A percentile compares a stretch with the other conserved stretches of the same genome.
phyloP scores from a whole-genome alignment of 2,113 vertebrate species.

The Syrrhaptes paradoxus region DNA sequence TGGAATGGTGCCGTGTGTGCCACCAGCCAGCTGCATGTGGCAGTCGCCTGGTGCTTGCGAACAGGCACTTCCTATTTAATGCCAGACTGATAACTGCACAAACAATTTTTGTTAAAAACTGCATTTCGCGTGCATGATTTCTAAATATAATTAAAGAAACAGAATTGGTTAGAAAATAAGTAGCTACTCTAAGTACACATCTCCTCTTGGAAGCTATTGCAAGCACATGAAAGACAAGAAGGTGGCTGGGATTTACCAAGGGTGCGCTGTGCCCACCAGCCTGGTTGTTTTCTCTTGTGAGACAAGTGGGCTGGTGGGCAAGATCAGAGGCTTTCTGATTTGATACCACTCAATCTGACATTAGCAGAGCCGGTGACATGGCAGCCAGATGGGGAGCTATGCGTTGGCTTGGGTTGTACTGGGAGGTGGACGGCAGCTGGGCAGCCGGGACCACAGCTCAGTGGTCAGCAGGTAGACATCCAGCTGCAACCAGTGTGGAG shows the following conservation, averaged over 20 bases:
- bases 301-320: background rate
- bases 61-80: background rate
- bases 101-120: background rate
- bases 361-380: background rate
- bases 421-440: background rate
- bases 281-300: background rate
- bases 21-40: background rate
- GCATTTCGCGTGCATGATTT: background rate
- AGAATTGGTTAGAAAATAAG: background rate
- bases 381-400: background rate
- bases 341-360: background rate
- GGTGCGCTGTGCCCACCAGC: background rate
- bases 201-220: background rate
- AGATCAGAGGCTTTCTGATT: background rate
- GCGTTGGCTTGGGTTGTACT: fast-evolving
- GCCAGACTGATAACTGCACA: background rate
- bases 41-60: background rate
- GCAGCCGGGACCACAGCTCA: background rate
- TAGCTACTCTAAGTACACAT: background rate
- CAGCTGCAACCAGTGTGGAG: background rate
- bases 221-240: background rate
- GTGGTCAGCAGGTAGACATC: background rate
- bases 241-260: background rate
- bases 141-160: background rate
- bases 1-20: background rate